Conservation (phyloP, 2,113 vertebrate genomes). For the Nothobranchius kuhntae region DNA sequence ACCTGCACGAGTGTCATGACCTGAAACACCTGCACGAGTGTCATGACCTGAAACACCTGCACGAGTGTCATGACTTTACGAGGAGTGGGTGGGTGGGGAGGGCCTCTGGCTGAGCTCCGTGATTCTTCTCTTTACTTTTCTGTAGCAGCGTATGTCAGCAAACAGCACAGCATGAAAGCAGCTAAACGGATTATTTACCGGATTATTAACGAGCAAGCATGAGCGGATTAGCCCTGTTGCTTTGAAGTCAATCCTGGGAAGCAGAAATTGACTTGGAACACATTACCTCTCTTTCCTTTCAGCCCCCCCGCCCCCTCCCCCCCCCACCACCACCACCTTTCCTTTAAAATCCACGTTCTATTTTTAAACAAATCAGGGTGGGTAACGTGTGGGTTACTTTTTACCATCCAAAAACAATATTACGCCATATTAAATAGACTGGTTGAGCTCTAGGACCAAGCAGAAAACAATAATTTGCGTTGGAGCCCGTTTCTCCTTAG, state of each 20-base stretch:
- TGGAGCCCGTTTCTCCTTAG: no score
- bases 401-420: no score
- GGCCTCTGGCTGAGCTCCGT: conserved; percentile 13
- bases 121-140: conserved; percentile 44
- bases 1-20: no score
- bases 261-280: conserved; percentile 71
- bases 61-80: neutral
- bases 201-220: conserved; percentile 79
- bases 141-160: conserved; percentile 60
- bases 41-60: neutral
- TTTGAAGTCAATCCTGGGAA: conserved; percentile 78
- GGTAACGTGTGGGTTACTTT: neutral
- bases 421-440: no score
- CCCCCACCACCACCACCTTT: no score
- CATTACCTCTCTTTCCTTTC: conserved; percentile 14
- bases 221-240: conserved; percentile 77
- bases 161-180: conserved; percentile 72
- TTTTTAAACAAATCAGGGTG: conserved; percentile 21
- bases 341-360: conserved; percentile 9
- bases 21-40: no score
- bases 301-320: neutral
- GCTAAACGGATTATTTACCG: conserved; percentile 81
- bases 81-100: neutral
- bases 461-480: no score
- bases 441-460: no score